phyloP scores from a whole-genome alignment of 2,797 vertebrate genomes.

The Psittacula derbiana region DNA sequence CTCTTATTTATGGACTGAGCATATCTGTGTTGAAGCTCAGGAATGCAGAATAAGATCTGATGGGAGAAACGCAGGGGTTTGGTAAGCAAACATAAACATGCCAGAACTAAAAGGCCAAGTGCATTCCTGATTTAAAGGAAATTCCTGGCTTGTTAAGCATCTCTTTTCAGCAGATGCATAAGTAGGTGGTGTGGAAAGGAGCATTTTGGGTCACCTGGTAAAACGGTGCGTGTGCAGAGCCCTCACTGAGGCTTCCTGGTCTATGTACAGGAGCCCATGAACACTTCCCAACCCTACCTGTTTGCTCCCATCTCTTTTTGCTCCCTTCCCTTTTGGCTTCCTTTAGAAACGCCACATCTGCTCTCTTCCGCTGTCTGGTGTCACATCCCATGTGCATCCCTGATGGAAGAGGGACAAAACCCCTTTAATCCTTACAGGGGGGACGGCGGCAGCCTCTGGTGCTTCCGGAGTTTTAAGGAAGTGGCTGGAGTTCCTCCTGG shows the following conservation, averaged over 20 bases:
- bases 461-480: constrained; percentile 44
- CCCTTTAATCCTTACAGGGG: not conserved
- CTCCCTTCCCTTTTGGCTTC: not conserved
- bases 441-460: not conserved
- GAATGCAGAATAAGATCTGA: not conserved
- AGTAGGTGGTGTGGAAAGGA: not conserved
- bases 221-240: not conserved
- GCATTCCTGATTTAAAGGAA: not conserved
- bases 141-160: not conserved
- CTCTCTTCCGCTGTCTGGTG: not conserved
- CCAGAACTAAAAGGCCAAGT: not conserved
- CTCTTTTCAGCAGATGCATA: not conserved
- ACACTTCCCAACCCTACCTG: not conserved
- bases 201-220: not conserved
- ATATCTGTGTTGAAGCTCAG: not conserved
- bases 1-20: not conserved
- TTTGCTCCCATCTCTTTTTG: not conserved
- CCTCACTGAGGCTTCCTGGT: fast-evolving
- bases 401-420: not conserved
- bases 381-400: not conserved
- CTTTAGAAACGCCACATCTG: not conserved
- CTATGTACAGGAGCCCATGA: fast-evolving
- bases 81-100: not conserved
- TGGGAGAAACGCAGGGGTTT: not conserved
- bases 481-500: constrained; percentile 63